Percentiles rank a stretch among this genome's conserved stretches.
phyloP scores from a whole-genome alignment of 2,888 invertebrate genomes.

The Serrognathus titanus region DNA sequence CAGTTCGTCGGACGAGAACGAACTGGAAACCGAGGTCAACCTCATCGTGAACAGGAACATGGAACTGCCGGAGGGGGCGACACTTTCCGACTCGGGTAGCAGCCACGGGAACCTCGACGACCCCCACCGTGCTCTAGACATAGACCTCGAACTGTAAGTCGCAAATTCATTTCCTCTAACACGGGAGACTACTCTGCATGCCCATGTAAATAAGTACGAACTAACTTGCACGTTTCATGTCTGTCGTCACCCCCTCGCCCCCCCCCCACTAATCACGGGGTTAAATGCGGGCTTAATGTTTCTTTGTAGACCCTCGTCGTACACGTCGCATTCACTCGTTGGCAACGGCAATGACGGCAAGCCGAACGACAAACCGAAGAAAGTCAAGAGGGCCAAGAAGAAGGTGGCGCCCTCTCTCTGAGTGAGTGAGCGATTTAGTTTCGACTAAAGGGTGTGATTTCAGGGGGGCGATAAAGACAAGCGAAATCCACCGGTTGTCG shows the following conservation, averaged over 20 bases:
- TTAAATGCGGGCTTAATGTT: neutral
- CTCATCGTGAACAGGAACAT: slow-evolving; percentile 72
- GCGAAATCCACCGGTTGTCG: neutral
- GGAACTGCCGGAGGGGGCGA: slow-evolving; percentile 72
- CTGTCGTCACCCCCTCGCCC: too few species aligned
- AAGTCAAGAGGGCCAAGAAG: slow-evolving; percentile 3
- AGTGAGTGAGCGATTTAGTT: too few species aligned
- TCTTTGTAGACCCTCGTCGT: neutral
- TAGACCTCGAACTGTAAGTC: slow-evolving; percentile 85
- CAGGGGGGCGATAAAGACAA: neutral
- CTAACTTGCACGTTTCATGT: too few species aligned
- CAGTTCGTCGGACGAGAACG: slow-evolving; percentile 44
- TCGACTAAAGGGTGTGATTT: neutral
- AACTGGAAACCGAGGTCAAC: slow-evolving; percentile 29
- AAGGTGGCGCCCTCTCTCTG: neutral
- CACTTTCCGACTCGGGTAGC: slow-evolving; percentile 72
- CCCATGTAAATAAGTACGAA: too few species aligned
- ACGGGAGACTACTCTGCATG: neutral
- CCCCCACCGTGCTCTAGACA: slow-evolving; percentile 92
- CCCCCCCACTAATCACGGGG: too few species aligned
- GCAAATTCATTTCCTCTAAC: neutral
- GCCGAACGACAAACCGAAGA: neutral
- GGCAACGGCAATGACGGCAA: too few species aligned
- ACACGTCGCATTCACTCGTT: neutral
- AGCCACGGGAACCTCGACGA: slow-evolving; percentile 69